phyloP scores from a whole-genome alignment of 2,113 vertebrate genomes.

The Pseudolaguvia tuberculata region DNA sequence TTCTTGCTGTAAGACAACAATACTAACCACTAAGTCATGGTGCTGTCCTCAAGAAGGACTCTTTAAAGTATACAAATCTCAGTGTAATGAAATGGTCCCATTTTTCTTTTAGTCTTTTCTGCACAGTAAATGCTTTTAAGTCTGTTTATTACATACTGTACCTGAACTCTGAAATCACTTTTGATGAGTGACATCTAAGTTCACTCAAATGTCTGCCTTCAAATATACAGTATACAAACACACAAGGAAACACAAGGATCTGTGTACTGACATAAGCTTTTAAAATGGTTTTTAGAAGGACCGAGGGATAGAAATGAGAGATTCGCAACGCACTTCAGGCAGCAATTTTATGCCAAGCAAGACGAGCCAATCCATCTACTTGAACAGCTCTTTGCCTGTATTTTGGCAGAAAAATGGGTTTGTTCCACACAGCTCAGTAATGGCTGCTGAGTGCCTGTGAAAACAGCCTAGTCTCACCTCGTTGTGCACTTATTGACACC shows the following conservation, averaged over 20 bases:
- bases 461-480: slow-evolving; percentile 54
- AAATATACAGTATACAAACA: slow-evolving; percentile 31
- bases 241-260: slow-evolving; percentile 4
- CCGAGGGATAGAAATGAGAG: slow-evolving; percentile 8
- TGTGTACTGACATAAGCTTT: neutral
- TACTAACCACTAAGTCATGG: too few relatives aligned
- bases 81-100: too few relatives aligned
- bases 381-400: neutral
- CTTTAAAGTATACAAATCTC: too few relatives aligned
- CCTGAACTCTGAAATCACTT: neutral
- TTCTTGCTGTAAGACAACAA: too few relatives aligned
- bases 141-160: neutral
- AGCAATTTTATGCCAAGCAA: neutral
- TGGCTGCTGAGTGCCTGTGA: slow-evolving; percentile 54
- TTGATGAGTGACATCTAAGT: slow-evolving; percentile 3
- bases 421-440: slow-evolving; percentile 48
- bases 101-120: neutral
- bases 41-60: too few relatives aligned
- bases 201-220: slow-evolving; percentile 10
- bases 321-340: slow-evolving; percentile 13
- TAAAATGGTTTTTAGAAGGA: slow-evolving; percentile 19
- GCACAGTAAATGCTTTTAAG: neutral
- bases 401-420: slow-evolving; percentile 20
- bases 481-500: slow-evolving; percentile 39
- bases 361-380: neutral